A percentile compares a stretch with the other conserved stretches of the same genome.
These are phyloP conservation scores for Strigamia transsilvanica DNA, from an alignment of 2,888 invertebrate genomes.

Conservation along the genomic window DNA sequence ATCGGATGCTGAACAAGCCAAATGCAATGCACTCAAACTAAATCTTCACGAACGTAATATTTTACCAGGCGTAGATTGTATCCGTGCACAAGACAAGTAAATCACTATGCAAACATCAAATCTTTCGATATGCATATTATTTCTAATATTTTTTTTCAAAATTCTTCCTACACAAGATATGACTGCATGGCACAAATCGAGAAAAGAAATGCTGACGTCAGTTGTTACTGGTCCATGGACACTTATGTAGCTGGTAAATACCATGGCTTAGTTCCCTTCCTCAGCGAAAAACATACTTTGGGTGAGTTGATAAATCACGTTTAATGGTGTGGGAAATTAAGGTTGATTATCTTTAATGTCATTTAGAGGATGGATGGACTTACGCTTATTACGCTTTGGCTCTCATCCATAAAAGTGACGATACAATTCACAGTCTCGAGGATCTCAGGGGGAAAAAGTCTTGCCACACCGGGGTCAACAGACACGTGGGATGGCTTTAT, in stretches of 20 bases:
- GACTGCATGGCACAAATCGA: conserved; percentile 81
- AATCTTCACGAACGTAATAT: conserved; percentile 22
- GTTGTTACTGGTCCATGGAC: conserved; percentile 85
- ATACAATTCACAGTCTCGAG: conserved; percentile 73
- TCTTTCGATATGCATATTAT: not conserved
- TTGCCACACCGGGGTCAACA: conserved; percentile 77
- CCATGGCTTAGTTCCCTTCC: conserved; percentile 77
- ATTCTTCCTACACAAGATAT: conserved; percentile 71
- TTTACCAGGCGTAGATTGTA: conserved; percentile 14
- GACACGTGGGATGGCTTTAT: conserved; percentile 51
- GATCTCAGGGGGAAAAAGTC: conserved; percentile 80
- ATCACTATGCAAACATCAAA: not conserved
- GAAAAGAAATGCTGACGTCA: conserved; percentile 80
- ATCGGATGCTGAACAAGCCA: conserved; percentile 1
- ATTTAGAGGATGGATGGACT: conserved; percentile 65
- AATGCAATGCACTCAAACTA: conserved; percentile 33
- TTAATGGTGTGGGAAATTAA: not conserved
- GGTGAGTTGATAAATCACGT: conserved; percentile 68
- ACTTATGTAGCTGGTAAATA: conserved; percentile 77
- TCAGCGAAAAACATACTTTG: conserved; percentile 79
- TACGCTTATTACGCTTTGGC: conserved; percentile 84
- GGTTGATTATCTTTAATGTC: not conserved
- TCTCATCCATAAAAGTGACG: conserved; percentile 76
- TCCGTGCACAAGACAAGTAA: conserved; percentile 37
- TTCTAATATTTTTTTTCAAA: not conserved